phyloP scores from a whole-genome alignment of 2,113 vertebrate genomes.

The Panthera uncia region DNA sequence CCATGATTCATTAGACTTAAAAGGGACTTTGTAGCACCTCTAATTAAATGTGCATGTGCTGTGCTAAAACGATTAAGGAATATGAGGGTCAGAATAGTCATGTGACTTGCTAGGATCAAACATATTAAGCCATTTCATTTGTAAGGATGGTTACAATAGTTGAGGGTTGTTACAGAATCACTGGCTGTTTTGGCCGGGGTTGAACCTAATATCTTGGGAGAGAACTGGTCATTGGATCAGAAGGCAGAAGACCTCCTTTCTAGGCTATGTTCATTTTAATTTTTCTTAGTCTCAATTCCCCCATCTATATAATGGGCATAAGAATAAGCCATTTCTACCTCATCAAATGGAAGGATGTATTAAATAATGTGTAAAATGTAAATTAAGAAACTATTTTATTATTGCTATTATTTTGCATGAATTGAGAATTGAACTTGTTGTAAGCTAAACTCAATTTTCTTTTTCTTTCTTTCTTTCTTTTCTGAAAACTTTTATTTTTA shows the following conservation, averaged over 20 bases:
- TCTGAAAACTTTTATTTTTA: too few relatives aligned
- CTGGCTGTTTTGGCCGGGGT: background rate
- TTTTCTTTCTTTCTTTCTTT: too few relatives aligned
- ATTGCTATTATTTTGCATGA: background rate
- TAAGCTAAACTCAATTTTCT: background rate
- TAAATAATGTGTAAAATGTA: background rate
- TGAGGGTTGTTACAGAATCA: background rate
- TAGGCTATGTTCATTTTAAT: background rate
- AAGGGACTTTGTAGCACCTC: background rate
- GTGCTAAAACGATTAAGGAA: conserved; percentile 23
- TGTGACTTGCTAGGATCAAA: conserved; percentile 10
- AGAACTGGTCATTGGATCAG: background rate
- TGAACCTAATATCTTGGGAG: background rate
- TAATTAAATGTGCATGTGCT: conserved; percentile 10
- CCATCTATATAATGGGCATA: background rate
- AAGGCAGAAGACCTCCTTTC: background rate
- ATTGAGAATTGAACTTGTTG: background rate
- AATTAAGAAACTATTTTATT: background rate
- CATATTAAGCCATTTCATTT: conserved; percentile 9
- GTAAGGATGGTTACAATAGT: background rate
- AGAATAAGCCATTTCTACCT: background rate
- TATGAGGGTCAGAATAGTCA: background rate
- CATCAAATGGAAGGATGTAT: background rate
- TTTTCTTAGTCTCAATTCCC: conserved; percentile 25
- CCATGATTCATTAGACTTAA: conserved; percentile 15